A percentile compares a stretch with the other conserved stretches of the same genome.
These are phyloP conservation scores for Oxyscelio sp. DNA, from an alignment of 2,888 invertebrate genomes.

Conservation along the genomic window DNA sequence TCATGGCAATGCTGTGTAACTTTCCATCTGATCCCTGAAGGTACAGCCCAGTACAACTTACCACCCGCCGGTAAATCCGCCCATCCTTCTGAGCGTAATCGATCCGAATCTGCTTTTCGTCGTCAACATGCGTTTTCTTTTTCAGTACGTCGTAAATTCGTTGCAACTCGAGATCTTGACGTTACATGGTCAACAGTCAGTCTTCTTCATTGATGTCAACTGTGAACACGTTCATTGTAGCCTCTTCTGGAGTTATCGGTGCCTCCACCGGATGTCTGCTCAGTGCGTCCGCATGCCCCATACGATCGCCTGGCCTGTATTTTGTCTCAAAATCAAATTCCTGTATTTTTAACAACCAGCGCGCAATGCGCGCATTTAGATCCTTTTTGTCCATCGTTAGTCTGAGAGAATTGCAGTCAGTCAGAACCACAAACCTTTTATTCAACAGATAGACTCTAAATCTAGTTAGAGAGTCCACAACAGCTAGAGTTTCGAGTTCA, in stretches of 20 bases:
- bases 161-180: conserved; percentile 8
- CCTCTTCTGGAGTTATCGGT: background rate
- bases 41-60: conserved; percentile 13
- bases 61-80: background rate
- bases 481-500: conserved; percentile 85
- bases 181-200: conserved; percentile 19
- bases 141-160: background rate
- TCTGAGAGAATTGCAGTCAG: conserved; percentile 36
- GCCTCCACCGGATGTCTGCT: background rate
- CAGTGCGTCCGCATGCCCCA: background rate
- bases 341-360: conserved; percentile 42
- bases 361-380: conserved; percentile 14
- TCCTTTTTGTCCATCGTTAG: conserved; percentile 42
- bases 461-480: conserved; percentile 82
- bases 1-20: conserved; percentile 21
- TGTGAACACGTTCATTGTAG: background rate
- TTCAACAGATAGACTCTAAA: conserved; percentile 82
- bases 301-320: background rate
- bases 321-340: conserved; percentile 36
- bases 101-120: background rate
- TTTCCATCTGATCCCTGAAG: conserved; percentile 4
- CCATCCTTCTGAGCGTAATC: conserved; percentile 4
- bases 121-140: background rate
- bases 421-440: conserved; percentile 12
- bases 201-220: conserved; percentile 19